Base-by-base conservation (phyloP, 2,797 vertebrate genomes). In the Uromys caudimaculatus region DNA sequence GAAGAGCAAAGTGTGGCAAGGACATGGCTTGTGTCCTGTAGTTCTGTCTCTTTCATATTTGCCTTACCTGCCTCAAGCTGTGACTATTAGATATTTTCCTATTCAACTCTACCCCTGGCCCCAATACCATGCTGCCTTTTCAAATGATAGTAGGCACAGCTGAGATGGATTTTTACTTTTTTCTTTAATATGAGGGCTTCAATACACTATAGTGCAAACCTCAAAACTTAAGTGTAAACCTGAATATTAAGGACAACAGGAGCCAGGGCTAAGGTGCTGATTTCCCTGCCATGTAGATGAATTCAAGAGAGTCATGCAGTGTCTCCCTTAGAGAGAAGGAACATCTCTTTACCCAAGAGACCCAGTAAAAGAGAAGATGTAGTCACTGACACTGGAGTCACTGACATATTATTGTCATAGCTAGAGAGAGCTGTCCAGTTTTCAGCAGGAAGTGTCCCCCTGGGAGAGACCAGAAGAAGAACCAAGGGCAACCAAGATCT, bases 211-310 rank as follows among this genome's bases (percentile, higher is more conserved):
- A 69, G 41, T 4, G 14, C 35, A 60, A 69, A 10, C 12, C 23
- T 38, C 3, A 47, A 77, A 90, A 69, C 44, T 44, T 17, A 12
- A 8, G 35, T 52, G 90, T 94, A 54, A 87, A 85, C 87, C 14
- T 94, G 64, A 19, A 76, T 60, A 35, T 7, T 84, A 41, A 94
- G 44, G 67, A 78, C 73, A 93, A 76, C 64, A 67, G 58, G 17
- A 94, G 23, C 10, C 16, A 60, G 69, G 3, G 32, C 58, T 67
- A 62, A 62, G 38, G n/a, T 27, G 35, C 84, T 64, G 29, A 89
- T 52, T 89, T 76, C 47, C 7, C 41, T 85, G 1, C 77, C 21
- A 0, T 16, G 3, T 56, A n/a, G 32, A 38, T 81, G 47, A 32
- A 56, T 41, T 69, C 77, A 79, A 94, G 60, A 94, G 89, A 73